Evolutionary conservation across 2,888 invertebrate species (phyloP).

Genomic region (Reticulitermes lucifugus): DNA sequence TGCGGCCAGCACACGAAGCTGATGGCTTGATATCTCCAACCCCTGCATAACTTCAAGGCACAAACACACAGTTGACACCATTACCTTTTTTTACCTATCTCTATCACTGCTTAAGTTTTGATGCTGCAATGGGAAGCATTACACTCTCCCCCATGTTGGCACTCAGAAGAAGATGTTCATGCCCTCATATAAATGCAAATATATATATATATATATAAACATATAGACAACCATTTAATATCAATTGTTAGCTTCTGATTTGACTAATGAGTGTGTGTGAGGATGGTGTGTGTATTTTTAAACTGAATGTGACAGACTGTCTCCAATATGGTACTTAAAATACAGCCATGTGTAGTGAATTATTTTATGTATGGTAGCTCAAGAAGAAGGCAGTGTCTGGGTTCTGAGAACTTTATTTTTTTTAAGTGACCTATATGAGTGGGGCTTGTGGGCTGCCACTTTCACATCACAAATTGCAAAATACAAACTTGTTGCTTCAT

Average conservation of each 20-base stretch:
- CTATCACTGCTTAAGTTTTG: too few relatives aligned
- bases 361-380: background rate
- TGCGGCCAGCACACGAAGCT: too few relatives aligned
- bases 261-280: background rate
- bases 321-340: constrained; percentile 17
- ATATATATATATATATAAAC: background rate
- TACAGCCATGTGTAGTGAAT: background rate
- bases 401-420: constrained; percentile 1
- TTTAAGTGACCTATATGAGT: background rate
- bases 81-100: too few relatives aligned
- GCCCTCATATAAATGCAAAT: too few relatives aligned
- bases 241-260: constrained; percentile 8
- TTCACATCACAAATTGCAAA: background rate
- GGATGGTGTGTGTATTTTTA: constrained; percentile 33
- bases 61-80: too few relatives aligned
- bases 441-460: background rate
- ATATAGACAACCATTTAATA: background rate
- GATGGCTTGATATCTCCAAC: too few relatives aligned
- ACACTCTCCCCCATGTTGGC: too few relatives aligned
- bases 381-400: background rate
- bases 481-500: constrained; percentile 21
- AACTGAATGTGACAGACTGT: constrained; percentile 4
- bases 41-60: too few relatives aligned
- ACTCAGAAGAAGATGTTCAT: too few relatives aligned
- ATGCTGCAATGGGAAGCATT: too few relatives aligned